These are phyloP conservation scores for Rhyzopertha dominica DNA, from an alignment of 1,140 invertebrate species.

Conservation along the genomic window DNA sequence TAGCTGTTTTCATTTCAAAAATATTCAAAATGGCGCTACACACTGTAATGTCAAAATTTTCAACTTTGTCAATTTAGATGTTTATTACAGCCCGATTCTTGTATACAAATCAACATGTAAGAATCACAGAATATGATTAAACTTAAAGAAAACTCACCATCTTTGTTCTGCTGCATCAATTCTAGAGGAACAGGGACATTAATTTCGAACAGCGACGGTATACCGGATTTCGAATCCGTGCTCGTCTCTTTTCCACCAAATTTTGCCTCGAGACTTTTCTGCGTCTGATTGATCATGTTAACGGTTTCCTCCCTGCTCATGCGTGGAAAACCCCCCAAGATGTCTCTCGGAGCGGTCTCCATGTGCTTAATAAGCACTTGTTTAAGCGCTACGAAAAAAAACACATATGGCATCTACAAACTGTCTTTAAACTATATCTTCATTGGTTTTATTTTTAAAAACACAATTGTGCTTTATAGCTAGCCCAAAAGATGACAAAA, in stretches of 20 bases:
- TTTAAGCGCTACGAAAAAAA: constrained; percentile 33
- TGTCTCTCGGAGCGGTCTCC: constrained; percentile 85
- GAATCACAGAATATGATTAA: no score
- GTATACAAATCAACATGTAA: no score
- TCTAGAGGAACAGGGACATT: constrained; percentile 49
- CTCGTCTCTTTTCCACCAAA: constrained; percentile 34
- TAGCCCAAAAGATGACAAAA: constrained; percentile 15
- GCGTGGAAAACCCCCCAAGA: constrained; percentile 79
- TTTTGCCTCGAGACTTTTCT: constrained; percentile 58
- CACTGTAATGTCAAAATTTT: no score
- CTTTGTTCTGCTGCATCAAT: constrained; percentile 27
- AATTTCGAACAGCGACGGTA: constrained; percentile 55
- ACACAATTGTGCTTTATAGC: no score
- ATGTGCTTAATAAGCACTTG: constrained; percentile 63
- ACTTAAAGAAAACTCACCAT: no score
- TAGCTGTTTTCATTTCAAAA: no score
- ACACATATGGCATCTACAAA: no score
- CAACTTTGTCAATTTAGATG: no score
- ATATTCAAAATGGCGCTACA: no score
- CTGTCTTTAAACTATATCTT: no score
- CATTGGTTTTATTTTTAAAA: no score
- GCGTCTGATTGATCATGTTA: constrained; percentile 64
- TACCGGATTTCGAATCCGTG: constrained; percentile 41
- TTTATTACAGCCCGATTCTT: no score
- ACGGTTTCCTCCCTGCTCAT: constrained; percentile 69